Base-by-base conservation (phyloP, 2,888 invertebrate genomes). In the Leucania comma region DNA sequence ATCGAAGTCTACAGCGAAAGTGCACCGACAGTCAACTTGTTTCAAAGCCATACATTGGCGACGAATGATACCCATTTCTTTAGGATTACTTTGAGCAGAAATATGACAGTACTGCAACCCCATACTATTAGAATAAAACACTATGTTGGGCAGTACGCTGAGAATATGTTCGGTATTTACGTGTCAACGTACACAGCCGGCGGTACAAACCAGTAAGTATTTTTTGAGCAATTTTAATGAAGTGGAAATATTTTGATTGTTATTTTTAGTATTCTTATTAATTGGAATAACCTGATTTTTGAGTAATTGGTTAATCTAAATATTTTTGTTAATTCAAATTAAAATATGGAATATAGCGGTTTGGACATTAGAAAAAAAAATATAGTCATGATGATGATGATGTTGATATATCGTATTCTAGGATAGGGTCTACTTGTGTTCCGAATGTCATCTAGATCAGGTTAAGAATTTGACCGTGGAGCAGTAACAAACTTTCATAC, bases 121-220 rank as follows among this genome's bases (percentile, higher is more conserved):
- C 96, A 97, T 84, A 87, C 87, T 0, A 82, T 97, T 2, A 59
- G 73, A 35, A 90, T 94, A 69, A 97, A 98, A 73, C 88, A 93
- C 0, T 98, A 97, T 83, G 89, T 87, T 0, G 97, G 97, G 0
- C 88, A 90, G 4, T 96, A 97, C 68, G 96, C 96, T 48, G 94
- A 94, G 24, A 96, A 97, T 53, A 95, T 97, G 89, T 96, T 96
- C 68, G 98, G 98, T 26, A 96, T 98, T 35, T 97, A 97, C 80
- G 92, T 96, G 35, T 96, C 97, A 48, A 96, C 93, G 3, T 97
- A 97, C 76, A 79, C 85, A 9, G 80, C 89, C 17, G 78, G 82
- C 20, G 87, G 84, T 22, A 79, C 74, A 22, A 82, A 80, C 26
- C 85, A 89, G 95, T 95, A 85, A 94, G 95, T 94, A 83, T 76